phyloP scores from a whole-genome alignment of 1,140 invertebrate species.

The Pygmarrhopalites habei region DNA sequence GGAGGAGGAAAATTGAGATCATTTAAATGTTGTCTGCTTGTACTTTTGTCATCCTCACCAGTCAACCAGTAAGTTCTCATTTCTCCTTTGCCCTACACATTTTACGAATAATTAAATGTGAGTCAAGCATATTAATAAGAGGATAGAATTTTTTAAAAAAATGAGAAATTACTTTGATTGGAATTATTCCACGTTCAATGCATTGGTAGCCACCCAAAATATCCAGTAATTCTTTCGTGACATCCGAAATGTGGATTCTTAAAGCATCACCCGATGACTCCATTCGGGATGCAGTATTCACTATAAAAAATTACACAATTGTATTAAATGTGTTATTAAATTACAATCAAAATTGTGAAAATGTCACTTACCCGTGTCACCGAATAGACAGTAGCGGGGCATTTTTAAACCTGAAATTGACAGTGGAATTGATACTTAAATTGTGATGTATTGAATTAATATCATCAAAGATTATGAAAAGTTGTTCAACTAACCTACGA shows the following conservation, averaged over 20 bases:
- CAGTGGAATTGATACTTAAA: too few species aligned
- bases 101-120: conserved; percentile 9
- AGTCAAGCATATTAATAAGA: too few species aligned
- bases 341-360: too few species aligned
- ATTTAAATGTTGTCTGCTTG: too few species aligned
- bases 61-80: conserved; percentile 78
- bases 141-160: too few species aligned
- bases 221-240: conserved; percentile 56
- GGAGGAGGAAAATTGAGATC: too few species aligned
- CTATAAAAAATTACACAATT: too few species aligned
- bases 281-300: conserved; percentile 63
- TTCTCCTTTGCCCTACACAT: conserved; percentile 69
- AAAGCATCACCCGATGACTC: conserved; percentile 62
- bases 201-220: conserved; percentile 48
- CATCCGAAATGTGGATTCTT: conserved; percentile 63
- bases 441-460: too few species aligned
- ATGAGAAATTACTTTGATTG: conserved; percentile 59
- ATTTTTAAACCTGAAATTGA: conserved; percentile 66
- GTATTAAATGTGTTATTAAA: too few species aligned
- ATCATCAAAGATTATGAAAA: too few species aligned
- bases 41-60: conserved; percentile 49
- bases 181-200: conserved; percentile 56
- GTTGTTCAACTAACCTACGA: too few species aligned
- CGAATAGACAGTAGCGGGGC: conserved; percentile 66
- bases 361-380: too few species aligned